Percentiles rank a stretch among this genome's conserved stretches.
These are phyloP conservation scores for Solenopsis fugax DNA, from an alignment of 1,140 invertebrate genomes.

Conservation along the genomic window DNA sequence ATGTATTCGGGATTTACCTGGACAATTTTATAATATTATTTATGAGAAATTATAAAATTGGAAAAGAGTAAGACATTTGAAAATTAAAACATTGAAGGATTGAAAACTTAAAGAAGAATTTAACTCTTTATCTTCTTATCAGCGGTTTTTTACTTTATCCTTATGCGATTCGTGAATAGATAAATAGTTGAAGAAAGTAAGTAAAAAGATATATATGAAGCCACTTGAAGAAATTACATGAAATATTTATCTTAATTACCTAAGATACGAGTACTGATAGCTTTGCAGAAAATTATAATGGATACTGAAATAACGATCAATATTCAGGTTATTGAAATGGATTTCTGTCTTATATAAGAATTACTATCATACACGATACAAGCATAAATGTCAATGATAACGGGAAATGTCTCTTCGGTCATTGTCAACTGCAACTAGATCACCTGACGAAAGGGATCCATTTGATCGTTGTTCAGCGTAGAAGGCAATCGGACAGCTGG, in stretches of 20 bases:
- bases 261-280: no score
- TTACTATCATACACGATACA: not conserved
- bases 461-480: conserved; percentile 19
- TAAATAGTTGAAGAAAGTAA: not conserved
- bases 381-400: not conserved
- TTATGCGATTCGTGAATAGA: not conserved
- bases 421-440: conserved; percentile 29
- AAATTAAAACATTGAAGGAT: not conserved
- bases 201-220: not conserved
- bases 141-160: not conserved
- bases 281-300: not conserved
- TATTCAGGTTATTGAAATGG: not conserved
- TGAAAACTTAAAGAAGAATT: not conserved
- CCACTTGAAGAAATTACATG: not conserved
- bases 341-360: not conserved
- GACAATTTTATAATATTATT: not conserved
- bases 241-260: not conserved
- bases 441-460: conserved; percentile 54
- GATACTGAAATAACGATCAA: not conserved
- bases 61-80: not conserved
- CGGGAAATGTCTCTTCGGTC: conserved; percentile 25
- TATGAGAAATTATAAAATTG: not conserved
- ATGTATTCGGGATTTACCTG: not conserved
- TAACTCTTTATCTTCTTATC: not conserved
- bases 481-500: conserved; percentile 69